Conservation (phyloP, 2,113 vertebrate genomes). For the Pao palembangensis region DNA sequence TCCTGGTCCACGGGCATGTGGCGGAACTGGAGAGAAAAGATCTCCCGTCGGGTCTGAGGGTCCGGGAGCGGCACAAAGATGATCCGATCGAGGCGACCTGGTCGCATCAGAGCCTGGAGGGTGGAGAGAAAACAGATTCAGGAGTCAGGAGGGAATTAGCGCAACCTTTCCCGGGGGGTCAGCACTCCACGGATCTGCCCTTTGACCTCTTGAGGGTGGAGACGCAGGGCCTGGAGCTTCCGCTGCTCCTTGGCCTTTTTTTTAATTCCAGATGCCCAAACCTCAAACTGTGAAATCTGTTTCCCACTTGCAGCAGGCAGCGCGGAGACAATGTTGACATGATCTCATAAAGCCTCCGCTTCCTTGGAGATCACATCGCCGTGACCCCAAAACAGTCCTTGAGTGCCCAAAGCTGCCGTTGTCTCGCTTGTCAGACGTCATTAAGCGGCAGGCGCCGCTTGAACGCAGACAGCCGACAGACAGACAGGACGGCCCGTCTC, state of each 20-base stretch:
- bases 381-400: slow-evolving; percentile 63
- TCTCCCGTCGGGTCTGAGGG: slow-evolving; percentile 80
- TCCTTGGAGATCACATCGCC: slow-evolving; percentile 58
- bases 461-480: slow-evolving; percentile 46
- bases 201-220: slow-evolving; percentile 16
- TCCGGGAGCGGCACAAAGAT: slow-evolving; percentile 92
- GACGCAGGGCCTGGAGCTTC: neutral
- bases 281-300: slow-evolving; percentile 31
- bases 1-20: slow-evolving; percentile 81
- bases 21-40: slow-evolving; percentile 84
- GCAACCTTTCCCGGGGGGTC: neutral
- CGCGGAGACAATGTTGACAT: slow-evolving; percentile 42
- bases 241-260: neutral
- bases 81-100: slow-evolving; percentile 91
- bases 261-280: slow-evolving; percentile 11
- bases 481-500: slow-evolving; percentile 40
- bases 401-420: slow-evolving; percentile 53
- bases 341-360: slow-evolving; percentile 54
- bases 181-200: neutral
- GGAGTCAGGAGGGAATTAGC: too few relatives aligned
- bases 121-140: slow-evolving; percentile 4
- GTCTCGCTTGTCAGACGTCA: slow-evolving; percentile 62
- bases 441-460: slow-evolving; percentile 64
- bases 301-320: slow-evolving; percentile 36
- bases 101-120: slow-evolving; percentile 90